Percentiles rank a stretch among this genome's conserved stretches.
These are phyloP conservation scores for Catharus ustulatus DNA, from an alignment of 2,797 vertebrate species.

Conservation along the genomic window DNA sequence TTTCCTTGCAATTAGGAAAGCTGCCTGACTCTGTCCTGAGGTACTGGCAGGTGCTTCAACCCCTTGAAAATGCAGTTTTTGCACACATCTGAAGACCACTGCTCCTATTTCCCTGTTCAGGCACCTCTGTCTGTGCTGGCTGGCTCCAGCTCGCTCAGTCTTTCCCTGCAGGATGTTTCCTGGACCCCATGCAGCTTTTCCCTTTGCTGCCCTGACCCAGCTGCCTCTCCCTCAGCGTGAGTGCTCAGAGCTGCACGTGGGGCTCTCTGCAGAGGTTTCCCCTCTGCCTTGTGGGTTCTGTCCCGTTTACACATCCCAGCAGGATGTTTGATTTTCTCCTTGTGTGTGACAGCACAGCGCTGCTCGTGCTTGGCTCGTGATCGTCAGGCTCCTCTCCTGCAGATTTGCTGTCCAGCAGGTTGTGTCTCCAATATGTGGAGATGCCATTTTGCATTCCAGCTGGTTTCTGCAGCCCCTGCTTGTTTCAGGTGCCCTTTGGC, in stretches of 20 bases:
- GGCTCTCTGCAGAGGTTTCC: neutral
- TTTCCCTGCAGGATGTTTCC: neutral
- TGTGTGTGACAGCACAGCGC: fast-evolving
- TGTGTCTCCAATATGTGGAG: neutral
- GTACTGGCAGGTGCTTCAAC: neutral
- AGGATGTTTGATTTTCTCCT: neutral
- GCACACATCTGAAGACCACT: neutral
- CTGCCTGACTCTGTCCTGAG: neutral
- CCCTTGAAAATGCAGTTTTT: neutral
- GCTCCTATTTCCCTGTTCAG: neutral
- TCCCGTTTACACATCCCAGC: neutral
- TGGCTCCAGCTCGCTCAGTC: neutral
- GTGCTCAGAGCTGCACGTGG: neutral
- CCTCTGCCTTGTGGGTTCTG: neutral
- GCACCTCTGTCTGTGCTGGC: neutral
- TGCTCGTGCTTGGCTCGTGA: neutral
- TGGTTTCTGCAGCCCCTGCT: neutral
- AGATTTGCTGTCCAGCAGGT: slow-evolving; percentile 16
- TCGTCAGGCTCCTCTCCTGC: neutral
- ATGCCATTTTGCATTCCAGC: neutral
- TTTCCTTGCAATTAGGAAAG: neutral
- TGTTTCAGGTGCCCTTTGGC: fast-evolving
- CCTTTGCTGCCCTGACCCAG: neutral
- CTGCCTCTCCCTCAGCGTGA: neutral
- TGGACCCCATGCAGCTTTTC: neutral